phyloP scores from a whole-genome alignment of 2,888 invertebrate species.

The Nyleta sp. region DNA sequence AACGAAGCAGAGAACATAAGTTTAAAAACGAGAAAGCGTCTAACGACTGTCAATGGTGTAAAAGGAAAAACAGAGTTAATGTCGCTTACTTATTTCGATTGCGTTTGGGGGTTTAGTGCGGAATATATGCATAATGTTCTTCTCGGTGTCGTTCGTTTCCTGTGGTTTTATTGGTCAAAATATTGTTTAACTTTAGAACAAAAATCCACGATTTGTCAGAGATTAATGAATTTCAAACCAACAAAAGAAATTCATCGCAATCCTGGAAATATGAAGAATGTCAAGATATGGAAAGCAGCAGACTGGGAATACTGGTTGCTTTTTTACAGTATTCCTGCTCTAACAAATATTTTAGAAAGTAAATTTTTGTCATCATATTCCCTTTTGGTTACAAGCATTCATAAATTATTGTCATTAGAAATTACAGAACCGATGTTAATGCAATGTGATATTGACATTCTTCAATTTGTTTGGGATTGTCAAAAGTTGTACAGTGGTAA shows the following conservation, averaged over 20 bases:
- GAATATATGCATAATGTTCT: constrained; percentile 58
- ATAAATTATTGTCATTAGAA: constrained; percentile 27
- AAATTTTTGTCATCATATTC: constrained; percentile 12
- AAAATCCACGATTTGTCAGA: constrained; percentile 14
- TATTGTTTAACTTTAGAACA: constrained; percentile 16
- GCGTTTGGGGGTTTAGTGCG: constrained; percentile 42
- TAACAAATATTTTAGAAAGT: constrained; percentile 9
- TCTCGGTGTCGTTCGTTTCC: constrained; percentile 31
- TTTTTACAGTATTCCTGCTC: constrained; percentile 54
- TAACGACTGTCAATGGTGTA: constrained; percentile 37
- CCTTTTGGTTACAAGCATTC: constrained; percentile 28
- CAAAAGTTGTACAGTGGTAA: constrained; percentile 5
- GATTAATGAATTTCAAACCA: constrained; percentile 22
- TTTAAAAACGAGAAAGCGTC: neutral
- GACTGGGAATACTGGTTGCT: constrained; percentile 61
- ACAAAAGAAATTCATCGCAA: constrained; percentile 49
- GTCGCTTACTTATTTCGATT: constrained; percentile 42
- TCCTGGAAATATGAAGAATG: constrained; percentile 28
- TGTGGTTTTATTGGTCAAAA: constrained; percentile 44
- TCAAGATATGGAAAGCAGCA: constrained; percentile 51
- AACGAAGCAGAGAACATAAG: neutral
- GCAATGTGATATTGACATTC: constrained; percentile 21
- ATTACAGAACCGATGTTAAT: constrained; percentile 50
- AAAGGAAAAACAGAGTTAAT: constrained; percentile 37
- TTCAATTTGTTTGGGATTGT: constrained; percentile 25